Conservation (phyloP, 2,797 vertebrate genomes). For the Eidolon dupreanum region DNA sequence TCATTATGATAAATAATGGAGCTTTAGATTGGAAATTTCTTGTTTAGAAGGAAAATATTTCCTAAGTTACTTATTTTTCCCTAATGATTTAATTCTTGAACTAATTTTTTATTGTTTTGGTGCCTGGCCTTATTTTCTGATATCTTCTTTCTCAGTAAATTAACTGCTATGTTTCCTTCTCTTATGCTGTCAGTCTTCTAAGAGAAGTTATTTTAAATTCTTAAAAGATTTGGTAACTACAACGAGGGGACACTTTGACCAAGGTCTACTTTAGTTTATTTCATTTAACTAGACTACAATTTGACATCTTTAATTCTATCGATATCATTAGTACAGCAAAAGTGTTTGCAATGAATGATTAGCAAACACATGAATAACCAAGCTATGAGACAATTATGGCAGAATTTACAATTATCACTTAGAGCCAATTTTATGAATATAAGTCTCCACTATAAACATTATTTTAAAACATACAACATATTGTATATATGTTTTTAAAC, state of each 20-base stretch:
- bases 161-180: neutral
- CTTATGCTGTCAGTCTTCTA: neutral
- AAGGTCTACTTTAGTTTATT: neutral
- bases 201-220: neutral
- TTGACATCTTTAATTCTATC: neutral
- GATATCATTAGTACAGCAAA: neutral
- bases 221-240: neutral
- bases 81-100: neutral
- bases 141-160: neutral
- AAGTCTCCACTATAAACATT: neutral
- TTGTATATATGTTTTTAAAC: neutral
- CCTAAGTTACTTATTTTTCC: neutral
- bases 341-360: neutral
- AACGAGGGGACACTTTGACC: neutral
- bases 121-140: neutral
- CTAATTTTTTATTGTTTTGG: neutral
- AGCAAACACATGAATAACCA: neutral
- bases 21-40: neutral
- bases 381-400: neutral
- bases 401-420: neutral
- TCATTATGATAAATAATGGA: neutral
- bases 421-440: rapidly evolving
- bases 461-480: neutral
- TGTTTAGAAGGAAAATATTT: neutral
- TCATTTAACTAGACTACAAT: neutral